Conservation (phyloP, 2,797 vertebrate species). For the Danio albolineatus region DNA sequence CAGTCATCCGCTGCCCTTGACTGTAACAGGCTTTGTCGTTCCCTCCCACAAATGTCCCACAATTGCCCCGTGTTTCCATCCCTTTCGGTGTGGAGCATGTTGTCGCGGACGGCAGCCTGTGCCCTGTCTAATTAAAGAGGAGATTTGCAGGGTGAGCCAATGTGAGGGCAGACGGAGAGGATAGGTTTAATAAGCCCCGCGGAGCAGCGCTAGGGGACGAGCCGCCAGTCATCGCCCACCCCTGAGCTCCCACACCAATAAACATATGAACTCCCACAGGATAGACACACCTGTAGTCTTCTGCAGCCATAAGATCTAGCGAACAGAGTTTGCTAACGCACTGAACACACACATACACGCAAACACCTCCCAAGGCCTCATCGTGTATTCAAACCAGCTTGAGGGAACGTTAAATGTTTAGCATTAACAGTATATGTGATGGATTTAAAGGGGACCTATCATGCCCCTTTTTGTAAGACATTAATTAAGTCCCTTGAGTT, state of each 20-base stretch:
- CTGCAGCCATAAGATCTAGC: background rate
- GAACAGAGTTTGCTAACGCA: background rate
- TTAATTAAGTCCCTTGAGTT: too few relatives aligned
- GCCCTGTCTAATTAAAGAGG: conserved; percentile 79
- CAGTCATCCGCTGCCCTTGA: conserved; percentile 57
- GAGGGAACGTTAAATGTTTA: background rate
- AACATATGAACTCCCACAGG: conserved; percentile 22
- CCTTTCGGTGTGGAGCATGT: conserved; percentile 45
- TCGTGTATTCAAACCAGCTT: background rate
- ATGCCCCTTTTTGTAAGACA: too few relatives aligned
- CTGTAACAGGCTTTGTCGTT: conserved; percentile 52
- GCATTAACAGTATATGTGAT: background rate
- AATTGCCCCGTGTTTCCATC: conserved; percentile 56
- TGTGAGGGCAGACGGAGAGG: conserved; percentile 76
- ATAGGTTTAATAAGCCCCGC: conserved; percentile 78
- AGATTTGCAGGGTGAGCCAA: conserved; percentile 79
- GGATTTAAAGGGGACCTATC: background rate
- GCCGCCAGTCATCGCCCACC: conserved; percentile 38
- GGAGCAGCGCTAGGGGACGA: conserved; percentile 31
- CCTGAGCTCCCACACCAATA: conserved; percentile 14
- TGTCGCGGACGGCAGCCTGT: conserved; percentile 67
- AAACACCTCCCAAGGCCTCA: background rate
- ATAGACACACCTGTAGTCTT: conserved; percentile 22
- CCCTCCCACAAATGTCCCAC: conserved; percentile 53
- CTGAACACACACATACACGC: background rate